A percentile compares a stretch with the other conserved stretches of the same genome.
These are phyloP conservation scores for Theocolax elegans DNA, from an alignment of 1,140 invertebrate genomes.

Conservation along the genomic window DNA sequence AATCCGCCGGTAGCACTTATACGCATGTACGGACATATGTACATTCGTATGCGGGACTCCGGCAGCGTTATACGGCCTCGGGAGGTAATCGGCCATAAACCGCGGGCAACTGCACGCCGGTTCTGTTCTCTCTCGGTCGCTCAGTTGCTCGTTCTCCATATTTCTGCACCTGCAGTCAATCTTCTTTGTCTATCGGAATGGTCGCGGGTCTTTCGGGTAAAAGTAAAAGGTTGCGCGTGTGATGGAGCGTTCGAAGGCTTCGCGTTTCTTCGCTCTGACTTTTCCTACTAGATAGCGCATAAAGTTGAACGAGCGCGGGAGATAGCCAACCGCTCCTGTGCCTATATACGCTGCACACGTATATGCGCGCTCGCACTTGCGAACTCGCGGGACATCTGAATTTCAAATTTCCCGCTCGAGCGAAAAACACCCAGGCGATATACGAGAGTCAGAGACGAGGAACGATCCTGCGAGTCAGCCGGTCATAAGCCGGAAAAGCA, in stretches of 20 bases:
- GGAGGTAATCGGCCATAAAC: constrained; percentile 65
- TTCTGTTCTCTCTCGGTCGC: constrained; percentile 55
- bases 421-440: not conserved
- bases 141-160: constrained; percentile 4
- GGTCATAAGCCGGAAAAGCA: not conserved
- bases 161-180: constrained; percentile 32
- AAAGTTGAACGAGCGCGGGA: not conserved
- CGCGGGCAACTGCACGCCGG: no score
- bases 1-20: constrained; percentile 8
- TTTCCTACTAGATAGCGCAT: no score
- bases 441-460: not conserved
- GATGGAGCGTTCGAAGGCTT: not conserved
- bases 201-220: constrained; percentile 23
- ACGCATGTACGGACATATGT: constrained; percentile 19
- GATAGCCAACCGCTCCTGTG: not conserved
- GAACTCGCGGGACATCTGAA: constrained; percentile 4
- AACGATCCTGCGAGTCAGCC: no score
- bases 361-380: not conserved
- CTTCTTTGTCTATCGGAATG: constrained; percentile 28
- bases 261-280: no score
- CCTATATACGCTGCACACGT: no score
- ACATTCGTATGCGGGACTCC: constrained; percentile 5
- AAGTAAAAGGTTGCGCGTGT: constrained; percentile 22
- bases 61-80: constrained; percentile 52
- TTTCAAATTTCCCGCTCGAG: constrained; percentile 6